Percentiles rank a stretch among this genome's conserved stretches.
Evolutionary conservation across 2,888 invertebrate genomes (phyloP).

Genomic region (Sicus ferrugineus): DNA sequence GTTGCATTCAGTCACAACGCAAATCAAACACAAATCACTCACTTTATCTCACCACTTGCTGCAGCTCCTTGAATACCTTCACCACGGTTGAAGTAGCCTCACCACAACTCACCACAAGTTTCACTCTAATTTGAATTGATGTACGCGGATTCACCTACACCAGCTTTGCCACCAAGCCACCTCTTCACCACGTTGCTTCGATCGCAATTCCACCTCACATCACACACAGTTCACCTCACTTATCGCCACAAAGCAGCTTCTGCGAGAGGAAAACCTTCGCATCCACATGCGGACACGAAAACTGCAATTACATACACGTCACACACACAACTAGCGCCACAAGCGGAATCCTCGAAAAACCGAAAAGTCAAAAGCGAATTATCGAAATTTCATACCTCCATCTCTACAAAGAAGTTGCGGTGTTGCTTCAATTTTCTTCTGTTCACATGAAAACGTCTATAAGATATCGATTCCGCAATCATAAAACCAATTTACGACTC

Average conservation of each 20-base stretch:
- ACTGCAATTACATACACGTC: not conserved
- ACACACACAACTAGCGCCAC: not conserved
- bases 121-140: constrained; percentile 31
- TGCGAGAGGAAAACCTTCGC: not conserved
- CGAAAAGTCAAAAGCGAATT: constrained; percentile 43
- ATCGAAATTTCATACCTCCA: constrained; percentile 58
- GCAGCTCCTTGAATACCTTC: not conserved
- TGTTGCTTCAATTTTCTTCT: constrained; percentile 42
- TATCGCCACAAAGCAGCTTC: constrained; percentile 17
- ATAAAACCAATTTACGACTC: constrained; percentile 43
- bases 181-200: constrained; percentile 34
- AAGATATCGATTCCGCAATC: constrained; percentile 65
- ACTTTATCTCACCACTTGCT: constrained; percentile 1
- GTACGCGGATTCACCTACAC: constrained; percentile 37
- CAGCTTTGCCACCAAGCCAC: no score
- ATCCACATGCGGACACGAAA: not conserved
- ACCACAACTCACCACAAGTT: constrained; percentile 3
- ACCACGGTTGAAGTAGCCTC: not conserved
- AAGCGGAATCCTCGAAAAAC: not conserved
- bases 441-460: constrained; percentile 46
- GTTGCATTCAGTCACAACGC: not conserved
- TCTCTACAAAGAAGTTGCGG: constrained; percentile 3
- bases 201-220: constrained; percentile 20
- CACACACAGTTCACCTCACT: constrained; percentile 5
- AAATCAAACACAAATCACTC: constrained; percentile 9